Conservation (phyloP, 2,797 vertebrate genomes). For the Atherinosoma microstoma region DNA sequence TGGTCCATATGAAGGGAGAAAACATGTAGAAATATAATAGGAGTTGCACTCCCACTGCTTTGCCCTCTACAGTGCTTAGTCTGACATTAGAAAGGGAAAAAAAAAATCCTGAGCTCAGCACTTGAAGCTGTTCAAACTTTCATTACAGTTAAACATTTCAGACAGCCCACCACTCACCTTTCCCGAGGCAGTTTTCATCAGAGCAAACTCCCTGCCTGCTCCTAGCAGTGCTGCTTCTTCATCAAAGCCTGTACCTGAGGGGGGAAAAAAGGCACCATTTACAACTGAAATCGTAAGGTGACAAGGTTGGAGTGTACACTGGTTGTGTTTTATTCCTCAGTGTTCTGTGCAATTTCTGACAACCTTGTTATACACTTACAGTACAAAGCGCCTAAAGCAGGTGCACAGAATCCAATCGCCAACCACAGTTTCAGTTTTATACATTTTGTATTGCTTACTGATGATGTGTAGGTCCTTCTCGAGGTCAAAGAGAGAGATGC, state of each 20-base stretch:
- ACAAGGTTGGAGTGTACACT: slow-evolving; percentile 3
- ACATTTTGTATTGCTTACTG: slow-evolving; percentile 85
- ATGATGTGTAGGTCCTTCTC: slow-evolving; percentile 99
- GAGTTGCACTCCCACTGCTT: slow-evolving; percentile 1
- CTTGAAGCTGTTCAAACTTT: slow-evolving; percentile 23
- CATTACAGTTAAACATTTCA: slow-evolving; percentile 23
- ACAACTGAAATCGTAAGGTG: slow-evolving; percentile 28
- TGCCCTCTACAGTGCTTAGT: slow-evolving; percentile 8
- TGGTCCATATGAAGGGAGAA: slow-evolving; percentile 3
- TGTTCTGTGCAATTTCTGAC: slow-evolving; percentile 7
- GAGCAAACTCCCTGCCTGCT: slow-evolving; percentile 97
- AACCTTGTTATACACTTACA: slow-evolving; percentile 8
- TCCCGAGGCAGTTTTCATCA: slow-evolving; percentile 98
- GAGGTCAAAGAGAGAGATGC: slow-evolving; percentile 97
- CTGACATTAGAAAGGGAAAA: slow-evolving; percentile 27
- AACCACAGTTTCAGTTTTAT: not conserved
- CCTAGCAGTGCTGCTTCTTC: slow-evolving; percentile 96
- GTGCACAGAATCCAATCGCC: not conserved
- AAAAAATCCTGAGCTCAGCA: slow-evolving; percentile 18
- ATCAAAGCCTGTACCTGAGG: slow-evolving; percentile 96
- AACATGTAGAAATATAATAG: slow-evolving; percentile 7
- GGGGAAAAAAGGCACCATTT: slow-evolving; percentile 50
- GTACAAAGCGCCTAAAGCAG: not conserved
- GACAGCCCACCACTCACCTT: slow-evolving; percentile 86
- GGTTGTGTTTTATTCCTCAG: not conserved